Conservation (phyloP, 2,797 vertebrate species). For the Phyllotis vaccarum region DNA sequence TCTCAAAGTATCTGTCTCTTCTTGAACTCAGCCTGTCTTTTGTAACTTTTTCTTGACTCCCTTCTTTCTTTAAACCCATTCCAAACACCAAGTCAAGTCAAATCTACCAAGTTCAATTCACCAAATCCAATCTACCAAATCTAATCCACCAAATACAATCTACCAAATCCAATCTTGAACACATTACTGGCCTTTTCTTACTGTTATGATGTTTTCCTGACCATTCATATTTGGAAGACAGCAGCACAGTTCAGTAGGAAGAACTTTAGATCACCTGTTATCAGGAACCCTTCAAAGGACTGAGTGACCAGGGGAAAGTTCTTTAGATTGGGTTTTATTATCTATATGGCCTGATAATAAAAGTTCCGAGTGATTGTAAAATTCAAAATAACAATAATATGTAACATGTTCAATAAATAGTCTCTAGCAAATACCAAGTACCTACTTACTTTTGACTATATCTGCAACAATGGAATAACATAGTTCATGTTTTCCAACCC, state of each 20-base stretch:
- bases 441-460: not conserved
- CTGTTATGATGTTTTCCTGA: not conserved
- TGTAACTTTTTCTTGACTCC: not conserved
- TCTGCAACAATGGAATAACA: not conserved
- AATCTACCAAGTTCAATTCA: no score
- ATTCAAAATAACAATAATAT: not conserved
- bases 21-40: not conserved
- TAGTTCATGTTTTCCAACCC: not conserved
- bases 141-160: no score
- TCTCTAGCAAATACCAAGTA: not conserved
- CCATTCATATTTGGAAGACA: not conserved
- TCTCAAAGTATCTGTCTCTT: not conserved
- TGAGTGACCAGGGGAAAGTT: not conserved
- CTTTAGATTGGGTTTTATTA: not conserved
- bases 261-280: not conserved
- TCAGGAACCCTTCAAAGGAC: not conserved
- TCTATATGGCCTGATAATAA: not conserved
- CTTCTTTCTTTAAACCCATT: not conserved
- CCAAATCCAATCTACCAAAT: not conserved
- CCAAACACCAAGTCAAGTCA: not conserved
- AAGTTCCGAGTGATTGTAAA: not conserved
- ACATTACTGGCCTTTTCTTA: not conserved
- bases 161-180: not conserved
- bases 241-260: not conserved
- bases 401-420: not conserved